Evolutionary conservation across 23 tunicate species (phyloP), one percentile per base, ranked within the genome.

Genomic region (Pegea sp.): DNA sequence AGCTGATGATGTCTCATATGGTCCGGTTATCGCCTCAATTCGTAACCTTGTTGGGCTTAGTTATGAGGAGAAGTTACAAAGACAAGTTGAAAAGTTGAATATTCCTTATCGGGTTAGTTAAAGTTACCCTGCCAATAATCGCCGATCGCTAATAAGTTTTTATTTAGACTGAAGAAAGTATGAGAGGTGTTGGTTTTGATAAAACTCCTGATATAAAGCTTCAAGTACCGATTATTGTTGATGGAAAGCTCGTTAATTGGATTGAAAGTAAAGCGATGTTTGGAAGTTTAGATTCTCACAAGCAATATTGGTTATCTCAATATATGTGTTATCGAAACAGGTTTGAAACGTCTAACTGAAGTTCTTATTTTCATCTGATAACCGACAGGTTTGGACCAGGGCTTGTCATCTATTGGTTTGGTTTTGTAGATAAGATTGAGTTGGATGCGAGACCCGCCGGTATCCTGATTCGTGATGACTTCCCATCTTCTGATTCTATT

Each of bases 191-290:
- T 2, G 98, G 98, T 3, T 78, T 65, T 46, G 98, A 89, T 49
- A 78, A 77, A 65, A 89, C 98, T 29, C 98, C 98, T 16, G 98
- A 89, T 71, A 38, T 89, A 23, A 79, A 78, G 55, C 68, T 89
- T 1, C 67, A 65, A 54, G 70, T 77, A 11, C 98, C 98, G 8
- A 69, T 89, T 38, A 34, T 34, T 29, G 58, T 76, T 6, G 43
- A 66, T 18, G 90, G 79, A 26, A 66, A 71, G 24, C 71, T 73
- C 0, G 90, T 89, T 28, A 70, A 76, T 32, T 89, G 98, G 98
- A 89, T 89, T 26, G 98, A 89, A 56, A 77, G 90, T 42, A 89
- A 89, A 67, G 98, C 98, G 24, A 68, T 74, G 0, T 89, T 89
- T 56, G 98, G 98, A 34, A 65, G 58, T 1, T 70, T 77, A 2